Evolutionary conservation across 1,140 invertebrate genomes (phyloP), one percentile per base, ranked within the genome.

Genomic region (Physella acuta): DNA sequence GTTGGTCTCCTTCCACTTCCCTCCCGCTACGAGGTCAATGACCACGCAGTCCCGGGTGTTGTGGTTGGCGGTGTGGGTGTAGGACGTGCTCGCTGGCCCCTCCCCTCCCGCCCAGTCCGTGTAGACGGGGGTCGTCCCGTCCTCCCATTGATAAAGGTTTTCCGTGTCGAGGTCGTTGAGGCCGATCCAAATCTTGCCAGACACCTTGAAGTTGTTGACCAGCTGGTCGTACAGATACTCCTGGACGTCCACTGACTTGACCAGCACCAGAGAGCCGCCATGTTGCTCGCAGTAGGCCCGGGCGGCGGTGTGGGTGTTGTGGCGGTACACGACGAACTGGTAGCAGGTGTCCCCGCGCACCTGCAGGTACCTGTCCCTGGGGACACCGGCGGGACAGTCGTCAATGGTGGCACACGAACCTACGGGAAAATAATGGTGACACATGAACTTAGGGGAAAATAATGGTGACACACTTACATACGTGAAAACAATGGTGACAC

Each of bases 91-190:
- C 20, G 39, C 20, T 20, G 39, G 39, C 8, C 39, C 39, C 20
- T 44, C 39, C 8, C 39, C 39, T 44, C 8, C 39, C 39, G 39
- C 39, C 59, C 59, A 61, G 59, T 44, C 8, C 3, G 59, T 36
- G 17, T 37, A 34, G 5, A 34, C 39, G 0, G 37, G 36, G 24
- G 24, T 8, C 1, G 62, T 64, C 20, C 28, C 28, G 36, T 64
- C 62, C 16, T 52, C 62, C 62, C 62, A 64, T 2, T 51, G 39
- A 52, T 49, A 64, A 3, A 28, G 17, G 44, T 64, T 53, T 52
- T 64, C 62, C 3, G 1, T 30, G 44, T 5, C 44, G 3, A 4
- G 28, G 49, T 64, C 62, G 28, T 20, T 64, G 2, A 64, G 49
- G 8, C 62, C 62, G 36, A 64, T 64, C 62, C 62, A 64, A 52